These are phyloP conservation scores for Torymus aiolomorphi DNA, from an alignment of 2,888 invertebrate genomes.

Conservation along the genomic window DNA sequence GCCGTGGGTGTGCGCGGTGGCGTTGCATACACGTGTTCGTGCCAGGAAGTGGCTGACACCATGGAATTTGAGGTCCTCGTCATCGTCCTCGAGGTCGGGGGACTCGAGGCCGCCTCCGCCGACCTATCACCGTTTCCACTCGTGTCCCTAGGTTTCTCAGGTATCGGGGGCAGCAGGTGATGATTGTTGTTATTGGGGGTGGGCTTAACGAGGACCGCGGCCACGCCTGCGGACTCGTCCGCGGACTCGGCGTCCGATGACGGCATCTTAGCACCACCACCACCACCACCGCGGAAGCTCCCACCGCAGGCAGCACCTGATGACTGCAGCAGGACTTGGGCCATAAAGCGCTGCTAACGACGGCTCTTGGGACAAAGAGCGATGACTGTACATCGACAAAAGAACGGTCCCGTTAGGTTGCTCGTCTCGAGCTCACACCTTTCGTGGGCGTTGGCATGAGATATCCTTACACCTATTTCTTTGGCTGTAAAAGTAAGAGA, in stretches of 20 bases:
- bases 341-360: constrained; percentile 50
- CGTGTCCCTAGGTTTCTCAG: constrained; percentile 4
- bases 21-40: constrained; percentile 91
- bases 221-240: constrained; percentile 35
- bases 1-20: constrained; percentile 90
- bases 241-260: constrained; percentile 55
- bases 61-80: constrained; percentile 1
- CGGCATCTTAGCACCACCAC: constrained; percentile 45
- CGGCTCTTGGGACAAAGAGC: constrained; percentile 4
- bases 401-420: too few species aligned
- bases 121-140: constrained; percentile 23
- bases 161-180: constrained; percentile 27
- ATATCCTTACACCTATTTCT: background rate
- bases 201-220: background rate
- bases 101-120: constrained; percentile 56
- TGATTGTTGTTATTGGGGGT: constrained; percentile 32
- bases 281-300: constrained; percentile 23
- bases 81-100: constrained; percentile 26
- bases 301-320: constrained; percentile 31
- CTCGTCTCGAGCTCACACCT: background rate
- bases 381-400: background rate
- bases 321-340: constrained; percentile 53
- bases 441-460: background rate
- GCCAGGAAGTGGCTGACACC: constrained; percentile 80
- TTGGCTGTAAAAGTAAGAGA: too few species aligned